Conservation (phyloP, 23 tunicate genomes). For the Aplidium turbinatum region DNA sequence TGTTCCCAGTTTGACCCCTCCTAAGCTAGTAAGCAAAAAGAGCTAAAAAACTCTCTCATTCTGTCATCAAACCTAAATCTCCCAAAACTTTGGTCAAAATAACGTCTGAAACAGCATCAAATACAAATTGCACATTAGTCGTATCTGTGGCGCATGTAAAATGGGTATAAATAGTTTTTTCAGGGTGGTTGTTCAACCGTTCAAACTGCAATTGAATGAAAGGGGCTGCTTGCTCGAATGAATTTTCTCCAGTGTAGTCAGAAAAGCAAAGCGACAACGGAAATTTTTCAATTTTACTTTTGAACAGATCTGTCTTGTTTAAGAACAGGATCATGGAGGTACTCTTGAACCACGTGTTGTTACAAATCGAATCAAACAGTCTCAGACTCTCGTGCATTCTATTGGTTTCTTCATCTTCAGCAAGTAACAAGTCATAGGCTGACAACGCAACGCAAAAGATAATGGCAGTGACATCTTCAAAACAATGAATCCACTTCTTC, state of each 20-base stretch:
- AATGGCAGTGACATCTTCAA: conserved; percentile 88
- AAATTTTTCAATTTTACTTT: conserved; percentile 45
- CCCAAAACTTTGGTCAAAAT: conserved; percentile 73
- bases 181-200: conserved; percentile 55
- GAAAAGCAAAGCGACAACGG: conserved; percentile 76
- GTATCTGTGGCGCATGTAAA: conserved; percentile 96
- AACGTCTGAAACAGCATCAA: conserved; percentile 90
- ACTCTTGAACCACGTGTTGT: conserved; percentile 75
- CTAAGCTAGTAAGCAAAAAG: too few species aligned
- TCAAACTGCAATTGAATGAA: conserved; percentile 66
- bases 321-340: conserved; percentile 82
- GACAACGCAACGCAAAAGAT: conserved; percentile 94
- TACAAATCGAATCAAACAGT: conserved; percentile 86
- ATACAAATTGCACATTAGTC: conserved; percentile 87
- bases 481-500: conserved; percentile 96
- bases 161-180: conserved; percentile 79
- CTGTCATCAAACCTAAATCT: conserved; percentile 65
- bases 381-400: conserved; percentile 92
- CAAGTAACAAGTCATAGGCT: conserved; percentile 79
- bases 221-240: conserved; percentile 67
- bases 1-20: too few species aligned
- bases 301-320: conserved; percentile 77
- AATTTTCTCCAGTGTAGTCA: conserved; percentile 66
- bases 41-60: too few species aligned
- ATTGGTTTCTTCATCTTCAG: conserved; percentile 90